These are phyloP conservation scores for Kryphioiulus occultus DNA, from an alignment of 2,888 invertebrate species.

Conservation along the genomic window DNA sequence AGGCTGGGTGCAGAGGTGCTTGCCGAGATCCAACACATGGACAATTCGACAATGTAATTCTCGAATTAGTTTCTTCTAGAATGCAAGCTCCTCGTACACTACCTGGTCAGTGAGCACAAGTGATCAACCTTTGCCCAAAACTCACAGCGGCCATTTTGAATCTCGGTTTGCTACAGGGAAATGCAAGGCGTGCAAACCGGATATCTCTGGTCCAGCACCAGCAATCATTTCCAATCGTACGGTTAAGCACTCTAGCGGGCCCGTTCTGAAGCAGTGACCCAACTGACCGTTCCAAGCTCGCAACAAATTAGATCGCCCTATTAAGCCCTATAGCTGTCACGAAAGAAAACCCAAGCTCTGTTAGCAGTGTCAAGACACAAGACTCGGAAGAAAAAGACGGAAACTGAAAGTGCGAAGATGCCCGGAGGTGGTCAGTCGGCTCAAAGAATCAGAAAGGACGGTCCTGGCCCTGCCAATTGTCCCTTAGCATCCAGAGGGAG, in stretches of 20 bases:
- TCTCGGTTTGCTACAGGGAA: neutral
- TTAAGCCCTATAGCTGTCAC: neutral
- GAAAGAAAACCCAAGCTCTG: neutral
- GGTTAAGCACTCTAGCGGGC: neutral
- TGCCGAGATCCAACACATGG: too few relatives aligned
- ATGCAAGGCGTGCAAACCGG: neutral
- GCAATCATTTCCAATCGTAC: neutral
- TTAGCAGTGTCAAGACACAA: neutral
- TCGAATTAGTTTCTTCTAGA: too few relatives aligned
- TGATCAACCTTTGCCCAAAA: neutral
- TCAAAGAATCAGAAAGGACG: constrained; percentile 54
- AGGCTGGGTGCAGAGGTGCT: too few relatives aligned
- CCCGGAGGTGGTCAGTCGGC: neutral
- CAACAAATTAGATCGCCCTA: neutral
- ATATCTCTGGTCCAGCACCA: neutral
- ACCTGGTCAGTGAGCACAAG: too few relatives aligned
- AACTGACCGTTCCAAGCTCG: neutral
- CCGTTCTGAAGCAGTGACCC: neutral
- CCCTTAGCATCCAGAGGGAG: constrained; percentile 46
- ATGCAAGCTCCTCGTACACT: too few relatives aligned
- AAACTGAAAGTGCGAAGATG: neutral
- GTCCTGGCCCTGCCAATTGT: constrained; percentile 50
- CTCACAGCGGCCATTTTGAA: too few relatives aligned
- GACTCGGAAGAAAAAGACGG: neutral
- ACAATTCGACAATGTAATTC: too few relatives aligned